phyloP scores from a whole-genome alignment of 35 echinoderm and acorn worm species.

The Ophioderma brevispina region DNA sequence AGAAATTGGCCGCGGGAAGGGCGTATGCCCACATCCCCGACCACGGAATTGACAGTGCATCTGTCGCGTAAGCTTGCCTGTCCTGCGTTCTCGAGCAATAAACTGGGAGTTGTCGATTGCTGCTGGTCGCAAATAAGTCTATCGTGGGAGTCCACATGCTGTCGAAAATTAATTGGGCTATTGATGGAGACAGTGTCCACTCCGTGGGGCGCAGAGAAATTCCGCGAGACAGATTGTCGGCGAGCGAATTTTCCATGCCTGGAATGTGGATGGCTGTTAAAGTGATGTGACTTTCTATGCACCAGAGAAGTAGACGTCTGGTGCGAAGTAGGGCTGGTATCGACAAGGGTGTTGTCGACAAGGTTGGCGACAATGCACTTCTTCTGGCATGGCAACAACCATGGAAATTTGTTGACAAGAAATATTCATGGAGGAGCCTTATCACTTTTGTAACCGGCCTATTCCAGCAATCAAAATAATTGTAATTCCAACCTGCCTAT shows the following conservation, averaged over 20 bases:
- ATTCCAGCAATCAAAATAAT: no score
- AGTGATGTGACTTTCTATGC: neutral
- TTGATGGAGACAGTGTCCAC: neutral
- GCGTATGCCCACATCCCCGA: neutral
- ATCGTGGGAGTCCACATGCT: no score
- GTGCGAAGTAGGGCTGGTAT: neutral
- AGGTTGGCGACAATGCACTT: no score
- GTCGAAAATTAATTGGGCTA: neutral
- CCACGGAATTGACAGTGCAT: no score
- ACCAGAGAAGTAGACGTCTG: neutral
- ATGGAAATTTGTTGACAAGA: no score
- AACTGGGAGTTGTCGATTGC: no score
- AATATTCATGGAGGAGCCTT: no score
- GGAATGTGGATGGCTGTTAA: slow-evolving; percentile 15
- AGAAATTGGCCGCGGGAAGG: neutral
- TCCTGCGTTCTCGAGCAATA: neutral
- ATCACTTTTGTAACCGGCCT: no score
- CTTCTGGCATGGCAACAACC: no score
- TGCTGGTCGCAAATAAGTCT: neutral
- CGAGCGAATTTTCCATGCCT: neutral
- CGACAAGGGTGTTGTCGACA: no score
- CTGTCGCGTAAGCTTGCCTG: no score
- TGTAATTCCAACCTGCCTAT: no score
- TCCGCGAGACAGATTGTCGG: slow-evolving; percentile 55
- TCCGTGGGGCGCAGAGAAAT: neutral